phyloP scores from a whole-genome alignment of 1,140 invertebrate genomes.

The Magallana gigas region DNA sequence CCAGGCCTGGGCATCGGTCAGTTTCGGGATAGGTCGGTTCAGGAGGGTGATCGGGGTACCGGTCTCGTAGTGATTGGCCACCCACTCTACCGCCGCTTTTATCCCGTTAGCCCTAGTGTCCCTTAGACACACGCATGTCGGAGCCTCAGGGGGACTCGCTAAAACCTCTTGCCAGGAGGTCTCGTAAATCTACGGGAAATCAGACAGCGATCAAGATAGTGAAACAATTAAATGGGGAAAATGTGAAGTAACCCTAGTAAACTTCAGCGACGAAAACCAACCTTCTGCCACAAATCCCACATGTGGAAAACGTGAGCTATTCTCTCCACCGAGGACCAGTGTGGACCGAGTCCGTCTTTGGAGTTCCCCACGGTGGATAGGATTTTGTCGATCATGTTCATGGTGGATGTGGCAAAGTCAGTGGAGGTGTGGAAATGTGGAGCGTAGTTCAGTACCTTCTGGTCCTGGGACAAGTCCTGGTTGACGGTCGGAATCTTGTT shows the following conservation, averaged over 20 bases:
- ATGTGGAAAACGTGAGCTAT: conserved; percentile 72
- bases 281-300: conserved; percentile 70
- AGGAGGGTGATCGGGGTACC: conserved; percentile 73
- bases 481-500: conserved; percentile 72
- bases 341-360: conserved; percentile 67
- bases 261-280: not conserved
- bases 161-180: conserved; percentile 48
- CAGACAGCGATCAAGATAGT: not conserved
- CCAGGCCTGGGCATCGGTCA: conserved; percentile 67
- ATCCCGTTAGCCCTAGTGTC: conserved; percentile 55
- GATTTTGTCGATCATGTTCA: conserved; percentile 71
- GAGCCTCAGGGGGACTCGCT: conserved; percentile 37
- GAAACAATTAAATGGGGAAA: no score
- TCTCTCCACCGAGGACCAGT: conserved; percentile 72
- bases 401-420: conserved; percentile 63
- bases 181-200: conserved; percentile 48
- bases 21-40: conserved; percentile 70
- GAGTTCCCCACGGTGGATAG: conserved; percentile 65
- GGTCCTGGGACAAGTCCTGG: conserved; percentile 59
- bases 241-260: no score
- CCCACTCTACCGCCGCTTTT: conserved; percentile 68
- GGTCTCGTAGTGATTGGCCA: conserved; percentile 69
- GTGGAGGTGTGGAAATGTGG: conserved; percentile 57
- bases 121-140: conserved; percentile 49
- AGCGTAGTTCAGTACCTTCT: conserved; percentile 65